Evolutionary conservation across 2,888 invertebrate species (phyloP), one percentile per base, ranked within the genome.

Genomic region (Thymelicus acteon): DNA sequence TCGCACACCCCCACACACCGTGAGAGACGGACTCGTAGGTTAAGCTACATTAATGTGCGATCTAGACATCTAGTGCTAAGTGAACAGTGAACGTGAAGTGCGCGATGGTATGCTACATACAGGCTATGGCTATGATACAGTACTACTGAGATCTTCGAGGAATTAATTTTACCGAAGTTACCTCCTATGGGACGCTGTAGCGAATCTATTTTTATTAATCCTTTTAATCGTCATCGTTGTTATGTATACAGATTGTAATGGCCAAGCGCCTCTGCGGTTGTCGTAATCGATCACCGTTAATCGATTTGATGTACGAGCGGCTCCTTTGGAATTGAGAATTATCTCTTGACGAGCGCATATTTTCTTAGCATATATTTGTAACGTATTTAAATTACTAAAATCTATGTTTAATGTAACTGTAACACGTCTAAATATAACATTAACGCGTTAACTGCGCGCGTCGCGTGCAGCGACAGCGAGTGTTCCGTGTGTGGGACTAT

Each of bases 301-400:
- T 48, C 52, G 52, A 15, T 58, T 67, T 19, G 67, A 60, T 65
- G 62, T 68, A 60, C 61, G 57, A 63, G 62, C 58, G 69, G 57
- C 63, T 63, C 63, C 44, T 85, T 86, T 84, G 92, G 92, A 92
- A 93, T 92, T 92, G 92, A 92, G 79, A 76, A 81, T 86, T 81
- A 82, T 87, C 89, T 87, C 77, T 82, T 79, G 80, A 78, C 75
- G 81, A 82, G 82, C 80, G 82, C 85, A 88, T 92, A 91, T 92
- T 92, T 92, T 92, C 85, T 83, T 90, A 89, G 87, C 81, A 81
- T 87, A 85, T 91, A 88, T 86, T 77, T 70, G 64, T 70, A 70
- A 64, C 67, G 63, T 57, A 71, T 75, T 75, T 74, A 75, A 69
- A 67, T 74, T 79, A 83, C 85, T 88, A 88, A 86, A 88, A 86